Evolutionary conservation across 2,113 vertebrate species (phyloP), one percentile per base, ranked within the genome.

Genomic region (Spea multiplicata): DNA sequence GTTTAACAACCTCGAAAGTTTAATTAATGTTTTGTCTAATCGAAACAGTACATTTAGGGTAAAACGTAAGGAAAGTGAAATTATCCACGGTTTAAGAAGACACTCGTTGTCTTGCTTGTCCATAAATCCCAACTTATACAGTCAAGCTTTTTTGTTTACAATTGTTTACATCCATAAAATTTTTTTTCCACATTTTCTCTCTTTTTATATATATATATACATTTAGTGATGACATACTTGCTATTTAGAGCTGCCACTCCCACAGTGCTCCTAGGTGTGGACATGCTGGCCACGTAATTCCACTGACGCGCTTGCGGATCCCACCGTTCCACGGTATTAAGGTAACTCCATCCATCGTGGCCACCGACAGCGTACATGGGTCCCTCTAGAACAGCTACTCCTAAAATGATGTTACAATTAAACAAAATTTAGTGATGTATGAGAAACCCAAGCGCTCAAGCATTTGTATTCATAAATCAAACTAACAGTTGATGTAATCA

Each of bases 251-350:
- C 94, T 0, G 94, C 96, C 16, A 99, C 96, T 52, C 96, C 96
- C 16, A 98, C 95, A 4, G 97, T 97, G 88, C 97, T 99, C 83
- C 96, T 89, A 0, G 96, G 95, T 1, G 95, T 97, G 16, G 96
- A 96, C 97, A 99, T 99, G 85, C 96, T 99, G 71, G 97, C 96
- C 82, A 99, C 96, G 0, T 98, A 99, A 86, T 99, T 99, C 97
- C 97, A 99, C 84, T 99, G 96, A 48, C 93, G 89, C 4, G 95
- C 96, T 82, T 98, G 96, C 0, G 96, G 96, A 84, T 99, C 97
- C 96, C 96, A 99, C 84, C 97, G 91, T 81, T 99, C 97, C 80
- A 99, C 97, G 0, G 97, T 99, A 85, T 98, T 99, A 45, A 99
- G 92, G 84, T 99, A 99, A 82, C 96, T 99, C 96, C 96, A 99